Percentiles rank a stretch among this genome's conserved stretches.
phyloP scores from a whole-genome alignment of 1,140 invertebrate species.

The Hermetia illucens region DNA sequence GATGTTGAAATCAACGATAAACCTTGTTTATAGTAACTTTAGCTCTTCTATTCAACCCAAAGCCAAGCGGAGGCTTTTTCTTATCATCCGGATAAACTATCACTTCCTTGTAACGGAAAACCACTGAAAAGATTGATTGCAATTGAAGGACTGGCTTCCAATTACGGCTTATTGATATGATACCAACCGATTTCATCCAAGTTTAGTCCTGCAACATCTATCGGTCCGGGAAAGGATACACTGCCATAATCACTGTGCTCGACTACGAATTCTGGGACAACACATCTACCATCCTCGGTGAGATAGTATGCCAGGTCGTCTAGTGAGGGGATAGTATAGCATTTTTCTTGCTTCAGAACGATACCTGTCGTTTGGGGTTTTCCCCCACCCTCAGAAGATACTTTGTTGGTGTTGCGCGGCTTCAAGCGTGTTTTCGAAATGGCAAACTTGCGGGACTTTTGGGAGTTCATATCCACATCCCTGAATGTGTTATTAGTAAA shows the following conservation, averaged over 20 bases:
- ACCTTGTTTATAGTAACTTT: slow-evolving; percentile 77
- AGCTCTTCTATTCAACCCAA: slow-evolving; percentile 81
- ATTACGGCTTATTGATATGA: too few species aligned
- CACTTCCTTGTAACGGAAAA: slow-evolving; percentile 63
- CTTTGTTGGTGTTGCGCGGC: too few species aligned
- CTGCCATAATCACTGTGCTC: slow-evolving; percentile 85
- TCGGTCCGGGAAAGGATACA: slow-evolving; percentile 73
- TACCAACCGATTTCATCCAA: slow-evolving; percentile 64
- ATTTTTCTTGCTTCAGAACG: slow-evolving; percentile 53
- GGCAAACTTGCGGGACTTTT: too few species aligned
- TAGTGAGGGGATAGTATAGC: slow-evolving; percentile 73
- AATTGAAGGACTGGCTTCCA: too few species aligned
- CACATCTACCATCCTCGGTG: slow-evolving; percentile 59
- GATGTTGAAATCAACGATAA: not conserved
- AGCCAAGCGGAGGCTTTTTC: slow-evolving; percentile 60
- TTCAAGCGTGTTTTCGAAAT: too few species aligned
- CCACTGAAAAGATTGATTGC: slow-evolving; percentile 33
- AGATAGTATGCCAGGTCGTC: slow-evolving; percentile 53
- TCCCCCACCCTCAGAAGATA: too few species aligned
- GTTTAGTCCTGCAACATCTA: slow-evolving; percentile 81
- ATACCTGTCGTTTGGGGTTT: slow-evolving; percentile 45
- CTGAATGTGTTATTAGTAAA: too few species aligned
- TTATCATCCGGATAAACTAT: slow-evolving; percentile 56
- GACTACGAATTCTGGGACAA: slow-evolving; percentile 82
- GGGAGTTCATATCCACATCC: too few species aligned